These are phyloP conservation scores for Thamnophis elegans DNA, from an alignment of 2,797 vertebrate species.

Conservation along the genomic window DNA sequence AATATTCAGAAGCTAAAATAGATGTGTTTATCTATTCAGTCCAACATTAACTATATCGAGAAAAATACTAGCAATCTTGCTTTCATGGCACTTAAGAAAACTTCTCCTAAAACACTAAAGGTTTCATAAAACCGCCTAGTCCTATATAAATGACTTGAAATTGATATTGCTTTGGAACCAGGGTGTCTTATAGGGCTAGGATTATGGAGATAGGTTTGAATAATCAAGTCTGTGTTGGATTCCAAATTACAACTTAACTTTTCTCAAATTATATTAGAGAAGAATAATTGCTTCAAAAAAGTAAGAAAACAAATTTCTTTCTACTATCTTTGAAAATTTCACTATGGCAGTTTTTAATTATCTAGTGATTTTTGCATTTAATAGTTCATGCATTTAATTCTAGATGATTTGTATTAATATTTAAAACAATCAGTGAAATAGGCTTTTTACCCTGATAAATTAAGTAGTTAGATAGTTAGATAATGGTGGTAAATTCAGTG, in stretches of 20 bases:
- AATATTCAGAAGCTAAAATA: background rate
- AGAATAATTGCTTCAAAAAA: slow-evolving; percentile 21
- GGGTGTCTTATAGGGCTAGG: slow-evolving; percentile 54
- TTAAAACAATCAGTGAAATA: slow-evolving; percentile 29
- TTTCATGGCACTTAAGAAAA: background rate
- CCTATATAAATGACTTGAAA: background rate
- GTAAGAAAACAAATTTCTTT: slow-evolving; percentile 50
- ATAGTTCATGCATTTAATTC: slow-evolving; percentile 18
- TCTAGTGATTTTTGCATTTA: slow-evolving; percentile 46
- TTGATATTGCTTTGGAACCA: slow-evolving; percentile 71
- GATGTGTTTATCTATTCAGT: slow-evolving; percentile 10
- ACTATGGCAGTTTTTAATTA: slow-evolving; percentile 37
- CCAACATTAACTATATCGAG: slow-evolving; percentile 24
- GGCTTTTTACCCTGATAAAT: background rate
- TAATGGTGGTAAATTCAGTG: slow-evolving; percentile 53
- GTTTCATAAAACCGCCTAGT: background rate
- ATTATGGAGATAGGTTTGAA: slow-evolving; percentile 62
- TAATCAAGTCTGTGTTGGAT: slow-evolving; percentile 67
- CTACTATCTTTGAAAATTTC: slow-evolving; percentile 15
- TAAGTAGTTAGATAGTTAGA: slow-evolving; percentile 38
- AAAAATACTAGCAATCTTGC: background rate
- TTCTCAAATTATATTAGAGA: slow-evolving; percentile 41
- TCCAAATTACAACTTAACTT: slow-evolving; percentile 62
- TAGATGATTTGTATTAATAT: slow-evolving; percentile 31
- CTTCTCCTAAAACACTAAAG: background rate